Evolutionary conservation across 1,140 invertebrate genomes (phyloP).

Genomic region (Mizuhopecten yessoensis): DNA sequence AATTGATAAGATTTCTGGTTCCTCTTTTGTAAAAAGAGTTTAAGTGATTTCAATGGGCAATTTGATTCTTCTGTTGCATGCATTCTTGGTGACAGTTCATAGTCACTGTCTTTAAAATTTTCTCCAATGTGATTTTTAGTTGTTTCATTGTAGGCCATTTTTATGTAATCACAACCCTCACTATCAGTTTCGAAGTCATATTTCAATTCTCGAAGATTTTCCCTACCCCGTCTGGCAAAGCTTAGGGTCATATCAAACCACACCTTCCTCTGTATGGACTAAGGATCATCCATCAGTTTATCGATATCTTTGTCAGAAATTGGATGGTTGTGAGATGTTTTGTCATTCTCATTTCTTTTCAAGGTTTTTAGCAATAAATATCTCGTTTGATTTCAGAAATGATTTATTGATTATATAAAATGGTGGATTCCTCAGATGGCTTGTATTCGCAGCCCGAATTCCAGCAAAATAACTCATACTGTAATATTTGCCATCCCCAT

Average conservation of each 20-base stretch:
- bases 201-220: not conserved
- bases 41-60: not conserved
- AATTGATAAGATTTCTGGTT: not conserved
- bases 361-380: conserved; percentile 42
- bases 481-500: conserved; percentile 51
- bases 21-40: not conserved
- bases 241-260: conserved; percentile 53
- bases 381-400: conserved; percentile 40
- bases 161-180: not conserved
- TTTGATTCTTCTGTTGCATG: not conserved
- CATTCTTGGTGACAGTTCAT: not conserved
- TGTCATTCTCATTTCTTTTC: conserved; percentile 32
- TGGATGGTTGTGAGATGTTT: conserved; percentile 10
- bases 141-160: conserved; percentile 42
- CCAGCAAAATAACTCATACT: conserved; percentile 45
- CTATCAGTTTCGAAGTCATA: not conserved
- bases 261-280: conserved; percentile 42
- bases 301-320: conserved; percentile 49
- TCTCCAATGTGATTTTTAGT: conserved; percentile 49
- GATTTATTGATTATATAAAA: conserved; percentile 13
- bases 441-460: conserved; percentile 47
- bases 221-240: too few species aligned
- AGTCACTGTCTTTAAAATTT: not conserved
- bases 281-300: not conserved
- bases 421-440: conserved; percentile 40